A percentile compares a stretch with the other conserved stretches of the same genome.
phyloP scores from a whole-genome alignment of 2,888 invertebrate species.

The Dasysyrphus albostriatus region DNA sequence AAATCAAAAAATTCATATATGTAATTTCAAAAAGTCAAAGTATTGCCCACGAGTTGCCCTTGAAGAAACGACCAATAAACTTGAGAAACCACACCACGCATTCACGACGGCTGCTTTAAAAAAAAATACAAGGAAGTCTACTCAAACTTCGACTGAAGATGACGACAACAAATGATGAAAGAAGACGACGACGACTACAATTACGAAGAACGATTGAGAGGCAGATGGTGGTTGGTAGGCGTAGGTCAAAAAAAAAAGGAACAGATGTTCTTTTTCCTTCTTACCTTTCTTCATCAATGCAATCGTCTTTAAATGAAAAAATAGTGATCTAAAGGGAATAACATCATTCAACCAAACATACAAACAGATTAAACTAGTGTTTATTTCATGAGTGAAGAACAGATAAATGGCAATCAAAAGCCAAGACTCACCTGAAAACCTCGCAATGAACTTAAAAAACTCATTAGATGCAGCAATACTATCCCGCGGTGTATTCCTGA shows the following conservation, averaged over 20 bases:
- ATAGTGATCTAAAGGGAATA: neutral
- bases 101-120: slow-evolving; percentile 38
- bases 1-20: neutral
- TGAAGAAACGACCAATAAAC: slow-evolving; percentile 45
- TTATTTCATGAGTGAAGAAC: neutral
- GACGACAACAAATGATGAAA: slow-evolving; percentile 22
- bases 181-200: slow-evolving; percentile 12
- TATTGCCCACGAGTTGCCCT: slow-evolving; percentile 62
- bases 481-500: slow-evolving; percentile 31
- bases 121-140: slow-evolving; percentile 53
- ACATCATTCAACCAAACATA: slow-evolving; percentile 6
- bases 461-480: slow-evolving; percentile 58
- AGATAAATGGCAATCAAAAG: neutral
- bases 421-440: slow-evolving; percentile 68
- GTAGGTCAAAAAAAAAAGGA: slow-evolving; percentile 64
- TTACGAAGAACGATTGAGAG: slow-evolving; percentile 3
- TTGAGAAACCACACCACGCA: slow-evolving; percentile 32
- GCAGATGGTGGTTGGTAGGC: slow-evolving; percentile 64
- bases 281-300: slow-evolving; percentile 40
- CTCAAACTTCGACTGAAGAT: slow-evolving; percentile 18
- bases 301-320: slow-evolving; percentile 6
- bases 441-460: slow-evolving; percentile 65
- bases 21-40: neutral
- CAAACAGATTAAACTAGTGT: neutral
- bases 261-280: slow-evolving; percentile 58